Evolutionary conservation across 2,113 vertebrate genomes (phyloP).

Genomic region (Crotalus viridis): DNA sequence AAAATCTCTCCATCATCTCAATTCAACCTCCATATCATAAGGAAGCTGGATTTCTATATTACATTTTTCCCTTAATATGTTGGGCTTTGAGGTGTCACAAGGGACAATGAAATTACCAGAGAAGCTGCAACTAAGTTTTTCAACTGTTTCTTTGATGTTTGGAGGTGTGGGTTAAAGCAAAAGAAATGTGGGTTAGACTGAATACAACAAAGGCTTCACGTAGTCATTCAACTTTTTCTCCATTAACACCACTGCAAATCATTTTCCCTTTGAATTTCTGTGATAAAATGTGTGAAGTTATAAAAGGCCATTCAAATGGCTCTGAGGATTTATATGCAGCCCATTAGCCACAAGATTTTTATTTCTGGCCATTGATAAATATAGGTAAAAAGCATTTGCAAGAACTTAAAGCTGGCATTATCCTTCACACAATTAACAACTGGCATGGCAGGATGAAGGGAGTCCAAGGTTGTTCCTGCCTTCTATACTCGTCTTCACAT

Average conservation of each 20-base stretch:
- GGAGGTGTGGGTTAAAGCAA: not conserved
- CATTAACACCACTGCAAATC: not conserved
- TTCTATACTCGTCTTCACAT: not conserved
- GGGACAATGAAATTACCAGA: not conserved
- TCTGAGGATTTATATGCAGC: not conserved
- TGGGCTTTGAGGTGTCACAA: not conserved
- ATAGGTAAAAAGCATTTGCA: not conserved
- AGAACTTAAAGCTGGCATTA: not conserved
- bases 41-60: not conserved
- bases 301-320: not conserved
- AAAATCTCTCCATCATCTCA: not conserved
- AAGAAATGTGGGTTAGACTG: not conserved
- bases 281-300: not conserved
- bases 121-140: not conserved
- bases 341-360: not conserved
- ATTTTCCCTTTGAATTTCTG: not conserved
- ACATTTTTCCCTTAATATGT: not conserved
- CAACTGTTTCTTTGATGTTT: not conserved
- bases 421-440: not conserved
- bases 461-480: not conserved
- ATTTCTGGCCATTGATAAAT: not conserved
- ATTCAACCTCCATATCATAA: not conserved
- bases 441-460: not conserved
- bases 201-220: not conserved
- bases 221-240: not conserved